phyloP scores from a whole-genome alignment of 2,113 vertebrate genomes.

The Odobenus rosmarus region DNA sequence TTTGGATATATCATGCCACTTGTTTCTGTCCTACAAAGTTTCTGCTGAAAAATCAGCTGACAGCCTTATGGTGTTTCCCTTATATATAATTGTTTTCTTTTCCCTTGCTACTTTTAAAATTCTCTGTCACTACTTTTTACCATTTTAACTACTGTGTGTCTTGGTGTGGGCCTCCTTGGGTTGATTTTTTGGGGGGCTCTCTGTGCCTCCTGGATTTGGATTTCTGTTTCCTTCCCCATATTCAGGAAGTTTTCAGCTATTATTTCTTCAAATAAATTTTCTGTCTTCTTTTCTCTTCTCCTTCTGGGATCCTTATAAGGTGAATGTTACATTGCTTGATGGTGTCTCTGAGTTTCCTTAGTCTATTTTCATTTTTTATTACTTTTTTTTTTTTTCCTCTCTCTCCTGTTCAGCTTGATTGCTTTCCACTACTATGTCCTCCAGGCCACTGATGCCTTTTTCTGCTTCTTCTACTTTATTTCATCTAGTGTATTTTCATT shows the following conservation, averaged over 20 bases:
- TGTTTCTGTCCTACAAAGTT: background rate
- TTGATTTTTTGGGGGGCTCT: background rate
- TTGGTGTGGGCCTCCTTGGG: too few relatives aligned
- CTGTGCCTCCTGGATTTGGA: background rate
- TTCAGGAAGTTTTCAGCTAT: background rate
- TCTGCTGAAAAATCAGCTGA: background rate
- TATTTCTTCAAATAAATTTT: background rate
- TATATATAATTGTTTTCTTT: background rate
- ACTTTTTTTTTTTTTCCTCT: background rate
- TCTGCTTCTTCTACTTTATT: background rate
- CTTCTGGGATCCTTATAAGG: background rate
- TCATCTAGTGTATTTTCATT: background rate
- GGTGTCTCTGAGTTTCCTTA: background rate
- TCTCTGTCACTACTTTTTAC: background rate
- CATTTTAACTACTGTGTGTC: background rate
- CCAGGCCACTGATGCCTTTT: background rate
- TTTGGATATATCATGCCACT: background rate
- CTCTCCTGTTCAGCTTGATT: background rate
- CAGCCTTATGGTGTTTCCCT: background rate
- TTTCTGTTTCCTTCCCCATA: background rate
- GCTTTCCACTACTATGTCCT: background rate
- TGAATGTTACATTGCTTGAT: background rate
- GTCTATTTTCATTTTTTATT: background rate
- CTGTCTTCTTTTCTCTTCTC: background rate
- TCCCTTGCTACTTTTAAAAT: background rate